Percentiles rank a stretch among this genome's conserved stretches.
Conservation (phyloP, 2,113 vertebrate species). For the Micromys minutus region DNA sequence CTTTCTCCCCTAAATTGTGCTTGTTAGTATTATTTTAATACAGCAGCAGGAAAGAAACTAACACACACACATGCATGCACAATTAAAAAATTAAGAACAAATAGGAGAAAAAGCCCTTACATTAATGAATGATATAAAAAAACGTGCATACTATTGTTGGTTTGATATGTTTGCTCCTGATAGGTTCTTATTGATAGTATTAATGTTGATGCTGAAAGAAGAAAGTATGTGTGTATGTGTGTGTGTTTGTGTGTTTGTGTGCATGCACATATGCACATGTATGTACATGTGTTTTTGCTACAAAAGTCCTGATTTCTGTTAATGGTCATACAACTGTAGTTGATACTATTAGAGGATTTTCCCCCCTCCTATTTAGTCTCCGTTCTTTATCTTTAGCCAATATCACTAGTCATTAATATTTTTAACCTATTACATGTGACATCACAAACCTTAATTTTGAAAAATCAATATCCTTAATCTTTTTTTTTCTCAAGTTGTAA, state of each 20-base stretch:
- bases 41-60: neutral
- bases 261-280: neutral
- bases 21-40: constrained; percentile 4
- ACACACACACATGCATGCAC: neutral
- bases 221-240: neutral
- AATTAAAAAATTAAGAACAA: neutral
- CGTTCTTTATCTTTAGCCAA: neutral
- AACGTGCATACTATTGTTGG: neutral
- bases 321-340: neutral
- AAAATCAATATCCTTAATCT: constrained; percentile 8
- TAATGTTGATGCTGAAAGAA: neutral
- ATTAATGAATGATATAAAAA: neutral
- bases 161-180: neutral
- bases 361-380: neutral
- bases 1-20: neutral
- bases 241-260: neutral
- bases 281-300: neutral
- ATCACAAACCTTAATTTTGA: constrained; percentile 36
- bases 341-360: constrained; percentile 21
- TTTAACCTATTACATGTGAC: neutral
- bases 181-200: neutral
- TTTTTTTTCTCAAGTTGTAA: neutral
- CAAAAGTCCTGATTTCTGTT: neutral
- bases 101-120: neutral
- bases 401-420: neutral